Conservation (phyloP, 2,113 vertebrate genomes). For the Chaetops frenatus region DNA sequence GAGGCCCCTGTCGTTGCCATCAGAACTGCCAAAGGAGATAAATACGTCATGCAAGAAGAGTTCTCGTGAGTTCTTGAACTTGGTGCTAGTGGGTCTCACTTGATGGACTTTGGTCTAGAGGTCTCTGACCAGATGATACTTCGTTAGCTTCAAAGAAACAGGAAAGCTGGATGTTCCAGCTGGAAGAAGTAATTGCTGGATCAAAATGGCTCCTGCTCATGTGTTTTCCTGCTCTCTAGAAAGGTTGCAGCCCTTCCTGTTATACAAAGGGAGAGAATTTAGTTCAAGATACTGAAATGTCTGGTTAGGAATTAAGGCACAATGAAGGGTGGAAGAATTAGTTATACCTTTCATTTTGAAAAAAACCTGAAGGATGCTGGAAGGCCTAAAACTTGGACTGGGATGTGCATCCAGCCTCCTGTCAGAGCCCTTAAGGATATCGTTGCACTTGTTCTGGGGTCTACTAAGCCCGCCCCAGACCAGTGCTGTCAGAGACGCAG, state of each 20-base stretch:
- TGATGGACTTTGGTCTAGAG: not conserved
- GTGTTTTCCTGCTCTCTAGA: not conserved
- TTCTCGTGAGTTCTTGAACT: slow-evolving; percentile 86
- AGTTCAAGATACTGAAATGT: not conserved
- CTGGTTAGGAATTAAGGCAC: not conserved
- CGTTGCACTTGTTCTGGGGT: not conserved
- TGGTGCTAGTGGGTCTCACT: not conserved
- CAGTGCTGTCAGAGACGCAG: not conserved
- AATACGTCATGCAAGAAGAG: slow-evolving; percentile 93
- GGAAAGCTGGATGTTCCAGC: not conserved
- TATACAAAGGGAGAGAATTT: not conserved
- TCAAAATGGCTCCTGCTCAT: not conserved
- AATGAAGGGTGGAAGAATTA: not conserved
- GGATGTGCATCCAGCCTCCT: not conserved
- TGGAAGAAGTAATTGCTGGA: not conserved
- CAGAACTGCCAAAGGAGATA: slow-evolving; percentile 88
- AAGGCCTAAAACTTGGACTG: not conserved
- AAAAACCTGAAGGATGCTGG: not conserved
- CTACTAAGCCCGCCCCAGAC: not conserved
- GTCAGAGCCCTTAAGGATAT: not conserved
- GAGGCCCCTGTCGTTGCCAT: slow-evolving; percentile 89
- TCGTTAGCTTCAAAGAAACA: not conserved
- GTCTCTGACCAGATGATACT: not conserved
- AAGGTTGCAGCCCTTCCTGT: not conserved
- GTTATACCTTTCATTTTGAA: not conserved